A percentile compares a stretch with the other conserved stretches of the same genome.
Evolutionary conservation across 2,888 invertebrate genomes (phyloP).

Genomic region (Pristionchus mayeri): DNA sequence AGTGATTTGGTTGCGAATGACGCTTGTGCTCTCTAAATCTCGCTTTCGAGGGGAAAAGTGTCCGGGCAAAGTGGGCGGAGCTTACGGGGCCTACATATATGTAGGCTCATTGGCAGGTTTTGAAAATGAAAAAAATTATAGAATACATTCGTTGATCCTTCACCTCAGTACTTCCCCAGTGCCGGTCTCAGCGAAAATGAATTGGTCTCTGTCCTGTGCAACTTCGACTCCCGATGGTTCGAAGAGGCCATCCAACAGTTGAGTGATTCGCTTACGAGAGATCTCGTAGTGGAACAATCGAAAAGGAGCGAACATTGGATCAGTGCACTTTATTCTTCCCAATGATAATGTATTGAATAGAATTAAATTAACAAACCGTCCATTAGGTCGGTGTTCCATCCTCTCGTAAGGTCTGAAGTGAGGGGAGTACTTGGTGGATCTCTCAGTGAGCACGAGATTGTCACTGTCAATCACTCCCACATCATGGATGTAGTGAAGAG

Average conservation of each 20-base stretch:
- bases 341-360: too few species aligned
- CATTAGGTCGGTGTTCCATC: constrained; percentile 45
- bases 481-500: constrained; percentile 44
- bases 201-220: background rate
- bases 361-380: constrained; percentile 8
- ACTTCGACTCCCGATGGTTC: constrained; percentile 48
- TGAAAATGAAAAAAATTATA: too few species aligned
- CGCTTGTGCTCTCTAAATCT: too few species aligned
- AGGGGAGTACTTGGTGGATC: constrained; percentile 11
- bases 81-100: too few species aligned
- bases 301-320: too few species aligned
- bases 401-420: constrained; percentile 20
- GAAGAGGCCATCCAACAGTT: constrained; percentile 4
- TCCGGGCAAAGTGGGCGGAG: too few species aligned
- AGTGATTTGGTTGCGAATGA: too few species aligned
- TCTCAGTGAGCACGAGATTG: constrained; percentile 31
- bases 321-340: too few species aligned
- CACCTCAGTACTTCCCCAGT: constrained; percentile 12
- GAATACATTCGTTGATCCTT: background rate
- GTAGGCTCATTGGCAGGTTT: too few species aligned
- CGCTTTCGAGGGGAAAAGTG: too few species aligned
- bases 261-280: constrained; percentile 15
- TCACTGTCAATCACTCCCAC: constrained; percentile 29
- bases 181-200: constrained; percentile 41
- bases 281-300: constrained; percentile 26